Base-by-base conservation (phyloP, 2,797 vertebrate species). In the Champsocephalus esox region DNA sequence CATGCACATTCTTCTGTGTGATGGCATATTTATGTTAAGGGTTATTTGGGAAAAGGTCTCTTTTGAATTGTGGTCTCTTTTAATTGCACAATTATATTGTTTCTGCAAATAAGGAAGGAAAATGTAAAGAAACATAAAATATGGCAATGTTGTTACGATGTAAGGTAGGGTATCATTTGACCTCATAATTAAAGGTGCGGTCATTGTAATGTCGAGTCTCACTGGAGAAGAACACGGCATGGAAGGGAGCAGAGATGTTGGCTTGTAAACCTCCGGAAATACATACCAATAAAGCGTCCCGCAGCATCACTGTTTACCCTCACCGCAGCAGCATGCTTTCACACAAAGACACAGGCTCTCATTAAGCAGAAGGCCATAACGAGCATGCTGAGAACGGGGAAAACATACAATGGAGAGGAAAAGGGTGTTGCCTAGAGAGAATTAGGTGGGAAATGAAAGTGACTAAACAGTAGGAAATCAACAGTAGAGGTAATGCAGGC, bases 391-490 rank as follows among this genome's bases (percentile, higher is more conserved):
- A 87, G 88, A 90, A 84, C 88, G n/a, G 84, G 48, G 51, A 48
- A 80, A 73, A 74, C 81, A 48, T 73, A 92, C 91, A 91, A 91
- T 91, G 45, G 88, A 72, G 58, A 91, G 91, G 88, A 91, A 92
- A 76, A 79, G 84, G 89, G 86, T 82, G 91, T 87, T 67, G 75
- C 64, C 87, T 59, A 46, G 8, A n/a, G 55, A 73, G 78, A 80
- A 74, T 66, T 79, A 81, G 2, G 62, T 78, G 76, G 78, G 75
- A 86, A 73, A 79, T 70, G 55, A 79, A 54, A 79, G 70, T 82
- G 81, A 84, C 77, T 82, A 86, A 87, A 83, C 86, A 85, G 72
- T 32, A 51, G 79, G 84, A 75, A 70, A 80, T 83, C 75, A 79
- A 75, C 58, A 59, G 79, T 10, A 8, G 74, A 82, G 70, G 81